Base-by-base conservation (phyloP, 2,888 invertebrate genomes). In the Oligia strigilis region DNA sequence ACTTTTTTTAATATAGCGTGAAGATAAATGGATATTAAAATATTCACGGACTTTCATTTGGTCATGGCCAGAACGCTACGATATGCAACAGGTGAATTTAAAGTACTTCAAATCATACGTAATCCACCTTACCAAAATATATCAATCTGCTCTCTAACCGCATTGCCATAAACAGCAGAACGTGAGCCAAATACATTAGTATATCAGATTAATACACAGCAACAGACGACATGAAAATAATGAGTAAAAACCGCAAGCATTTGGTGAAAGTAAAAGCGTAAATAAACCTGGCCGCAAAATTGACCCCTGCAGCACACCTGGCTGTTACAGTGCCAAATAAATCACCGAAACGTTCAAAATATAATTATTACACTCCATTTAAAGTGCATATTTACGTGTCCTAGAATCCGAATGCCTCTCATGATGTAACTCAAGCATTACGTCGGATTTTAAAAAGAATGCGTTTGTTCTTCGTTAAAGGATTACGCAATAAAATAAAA, bases 201-300 rank as follows among this genome's bases (percentile, higher is more conserved):
- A 64, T 77, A 78, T 78, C 77, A 88, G 75, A 82, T 82, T 71
- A 76, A 81, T 75, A 75, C 58, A 76, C 75, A 77, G 49, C 55
- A 82, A n/a, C 69, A 83, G 71, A 77, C 80, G 82, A 84, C 86
- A 89, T 89, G 79, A 89, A 60, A 89, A 86, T 89, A 88, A 87
- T 86, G 86, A 85, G 80, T 87, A 83, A 88, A 90, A 90, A 90
- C 89, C 84, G 82, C 90, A 90, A 89, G 88, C 88, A 91, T 92
- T 91, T 87, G 92, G 95, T 94, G 96, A 96, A 96, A 96, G 96
- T 95, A 94, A 94, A 91, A 95, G 93, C 93, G 93, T 93, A 92
- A 92, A 94, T 92, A 93, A 93, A 94, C 91, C 92, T 87, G 90
- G 90, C 83, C 89, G 88, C 88, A 91, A 88, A 85, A 80, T 74